Evolutionary conservation across 1,140 invertebrate species (phyloP), one percentile per base, ranked within the genome.

Genomic region (Drosophila auraria): DNA sequence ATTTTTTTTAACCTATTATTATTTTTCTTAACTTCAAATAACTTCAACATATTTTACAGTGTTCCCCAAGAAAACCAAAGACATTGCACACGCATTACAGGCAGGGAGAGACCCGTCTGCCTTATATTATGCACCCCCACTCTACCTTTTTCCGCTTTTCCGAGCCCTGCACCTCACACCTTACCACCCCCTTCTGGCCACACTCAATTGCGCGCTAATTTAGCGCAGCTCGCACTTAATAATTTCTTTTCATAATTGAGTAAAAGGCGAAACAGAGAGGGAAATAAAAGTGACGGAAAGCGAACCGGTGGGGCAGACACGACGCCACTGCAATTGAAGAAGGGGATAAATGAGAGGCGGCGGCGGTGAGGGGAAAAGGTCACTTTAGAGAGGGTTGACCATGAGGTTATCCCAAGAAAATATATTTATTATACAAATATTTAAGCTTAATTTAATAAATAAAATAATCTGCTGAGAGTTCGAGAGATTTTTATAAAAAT

Each of bases 191-290:
- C 63, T 30, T 27, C 54, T 53, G 69, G 84, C 68, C 61, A 89
- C 84, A 91, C 79, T 80, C 90, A 91, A 91, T 91, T 91, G 90
- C 84, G 73, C 76, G 71, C 90, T 89, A 91, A 91, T 90, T 91
- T 84, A 91, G 90, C 89, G 89, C 79, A 77, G 76, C 90, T 82
- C 70, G 75, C 89, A 91, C 90, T 90, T 90, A 82, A 91, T 91
- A 91, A 91, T 90, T 90, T 90, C 86, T 80, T 82, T 89, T 89
- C 84, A 89, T 89, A 89, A 89, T 89, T 89, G 86, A 84, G 84
- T 81, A 58, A 65, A 83, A 59, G 30, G 57, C 54, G 56, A 72
- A 61, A 65, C 62, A 54, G 57, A 80, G 50, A 45, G 42, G 50
- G 14, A 60, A 53, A 42, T 59, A 68, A 76, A 68, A 59, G 51